phyloP scores from a whole-genome alignment of 2,797 vertebrate genomes.

The Uromys caudimaculatus region DNA sequence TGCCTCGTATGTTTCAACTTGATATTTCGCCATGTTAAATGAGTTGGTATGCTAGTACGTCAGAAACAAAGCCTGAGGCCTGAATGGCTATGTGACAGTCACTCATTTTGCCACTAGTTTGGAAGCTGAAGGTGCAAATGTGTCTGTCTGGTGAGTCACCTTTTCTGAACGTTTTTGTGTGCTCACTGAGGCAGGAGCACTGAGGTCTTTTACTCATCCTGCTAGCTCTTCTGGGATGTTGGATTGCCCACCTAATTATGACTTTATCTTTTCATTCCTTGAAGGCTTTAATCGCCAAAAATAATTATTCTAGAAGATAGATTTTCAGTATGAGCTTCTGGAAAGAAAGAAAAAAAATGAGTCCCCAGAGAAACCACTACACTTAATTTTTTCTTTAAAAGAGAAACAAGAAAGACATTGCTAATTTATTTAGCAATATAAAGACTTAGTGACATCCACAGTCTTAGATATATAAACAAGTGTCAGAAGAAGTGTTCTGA shows the following conservation, averaged over 20 bases:
- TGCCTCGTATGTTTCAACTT: too few species aligned
- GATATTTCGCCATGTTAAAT: background rate
- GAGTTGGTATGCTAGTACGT: background rate
- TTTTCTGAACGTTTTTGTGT: background rate
- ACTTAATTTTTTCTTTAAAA: background rate
- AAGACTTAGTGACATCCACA: background rate
- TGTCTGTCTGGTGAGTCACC: background rate
- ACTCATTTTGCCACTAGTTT: background rate
- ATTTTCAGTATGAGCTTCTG: background rate
- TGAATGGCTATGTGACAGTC: background rate
- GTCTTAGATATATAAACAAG: conserved; percentile 1
- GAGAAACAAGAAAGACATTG: background rate
- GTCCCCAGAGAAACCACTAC: background rate
- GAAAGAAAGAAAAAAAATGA: too few species aligned
- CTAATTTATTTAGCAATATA: background rate
- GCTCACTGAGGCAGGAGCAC: accelerated
- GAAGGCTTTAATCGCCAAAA: background rate
- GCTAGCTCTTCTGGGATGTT: accelerated
- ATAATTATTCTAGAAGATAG: background rate
- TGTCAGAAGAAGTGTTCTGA: background rate
- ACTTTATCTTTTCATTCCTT: background rate
- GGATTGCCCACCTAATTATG: background rate
- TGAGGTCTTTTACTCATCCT: background rate
- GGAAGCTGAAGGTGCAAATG: background rate
- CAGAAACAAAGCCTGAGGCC: background rate